A percentile compares a stretch with the other conserved stretches of the same genome.
Conservation (phyloP, 2,888 invertebrate species). For the Margaritifera margaritifera region DNA sequence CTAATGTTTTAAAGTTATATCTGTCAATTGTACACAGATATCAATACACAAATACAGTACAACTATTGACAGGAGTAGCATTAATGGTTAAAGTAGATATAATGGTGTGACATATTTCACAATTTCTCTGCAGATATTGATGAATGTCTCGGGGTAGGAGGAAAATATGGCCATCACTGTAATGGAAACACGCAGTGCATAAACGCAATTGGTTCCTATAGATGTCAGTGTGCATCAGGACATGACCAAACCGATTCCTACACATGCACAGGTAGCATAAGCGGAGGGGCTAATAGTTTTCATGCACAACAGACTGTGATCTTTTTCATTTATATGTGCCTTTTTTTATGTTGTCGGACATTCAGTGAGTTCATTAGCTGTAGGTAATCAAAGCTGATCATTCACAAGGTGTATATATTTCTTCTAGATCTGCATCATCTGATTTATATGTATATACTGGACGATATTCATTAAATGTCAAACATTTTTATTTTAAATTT, state of each 20-base stretch:
- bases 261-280: slow-evolving; percentile 58
- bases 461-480: background rate
- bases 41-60: too few relatives aligned
- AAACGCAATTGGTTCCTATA: slow-evolving; percentile 87
- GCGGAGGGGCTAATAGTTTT: slow-evolving; percentile 17
- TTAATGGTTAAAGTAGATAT: too few relatives aligned
- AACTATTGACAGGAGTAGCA: too few relatives aligned
- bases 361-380: slow-evolving; percentile 9
- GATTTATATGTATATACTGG: slow-evolving; percentile 6
- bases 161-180: slow-evolving; percentile 82
- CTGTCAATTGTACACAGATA: too few relatives aligned
- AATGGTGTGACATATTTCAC: background rate
- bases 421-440: slow-evolving; percentile 2
- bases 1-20: too few relatives aligned
- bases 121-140: slow-evolving; percentile 81
- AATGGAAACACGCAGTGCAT: slow-evolving; percentile 88
- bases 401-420: background rate
- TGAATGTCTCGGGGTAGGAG: slow-evolving; percentile 84
- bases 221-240: slow-evolving; percentile 87
- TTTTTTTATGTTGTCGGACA: slow-evolving; percentile 26
- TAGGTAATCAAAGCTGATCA: slow-evolving; percentile 5
- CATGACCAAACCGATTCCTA: slow-evolving; percentile 75
- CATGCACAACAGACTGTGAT: slow-evolving; percentile 23
- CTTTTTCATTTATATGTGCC: slow-evolving; percentile 44
- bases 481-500: background rate